These are phyloP conservation scores for Sinelater perroti DNA, from an alignment of 2,888 invertebrate species.

Conservation along the genomic window DNA sequence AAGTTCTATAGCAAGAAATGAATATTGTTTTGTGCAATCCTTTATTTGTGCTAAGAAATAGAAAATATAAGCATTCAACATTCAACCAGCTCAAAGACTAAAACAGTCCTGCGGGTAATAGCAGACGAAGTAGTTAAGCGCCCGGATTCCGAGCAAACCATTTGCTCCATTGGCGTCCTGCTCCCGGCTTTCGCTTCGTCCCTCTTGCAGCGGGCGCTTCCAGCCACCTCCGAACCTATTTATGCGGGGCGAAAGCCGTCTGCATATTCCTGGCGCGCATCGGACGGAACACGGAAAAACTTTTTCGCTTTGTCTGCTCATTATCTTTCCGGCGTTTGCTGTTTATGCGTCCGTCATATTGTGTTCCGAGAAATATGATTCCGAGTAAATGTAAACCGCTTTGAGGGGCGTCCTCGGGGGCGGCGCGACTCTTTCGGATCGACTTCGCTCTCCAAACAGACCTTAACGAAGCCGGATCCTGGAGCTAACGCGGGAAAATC, in stretches of 20 bases:
- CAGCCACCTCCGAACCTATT: constrained; percentile 7
- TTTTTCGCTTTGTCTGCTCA: neutral
- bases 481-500: no score
- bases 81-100: no score
- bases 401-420: neutral
- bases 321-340: neutral
- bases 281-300: constrained; percentile 1
- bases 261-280: neutral
- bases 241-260: neutral
- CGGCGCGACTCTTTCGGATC: no score
- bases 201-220: constrained; percentile 9
- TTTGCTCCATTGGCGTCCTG: no score
- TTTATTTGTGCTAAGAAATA: no score
- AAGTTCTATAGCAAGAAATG: no score
- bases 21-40: no score
- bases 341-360: constrained; percentile 1
- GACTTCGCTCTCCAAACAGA: no score
- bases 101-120: no score
- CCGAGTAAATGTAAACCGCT: neutral
- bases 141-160: constrained; percentile 20
- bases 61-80: no score
- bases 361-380: neutral
- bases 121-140: constrained; percentile 14
- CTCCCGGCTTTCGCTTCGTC: no score
- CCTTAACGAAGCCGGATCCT: no score